Conservation (phyloP, 2,888 invertebrate genomes). For the Rhyacophila evoluta region DNA sequence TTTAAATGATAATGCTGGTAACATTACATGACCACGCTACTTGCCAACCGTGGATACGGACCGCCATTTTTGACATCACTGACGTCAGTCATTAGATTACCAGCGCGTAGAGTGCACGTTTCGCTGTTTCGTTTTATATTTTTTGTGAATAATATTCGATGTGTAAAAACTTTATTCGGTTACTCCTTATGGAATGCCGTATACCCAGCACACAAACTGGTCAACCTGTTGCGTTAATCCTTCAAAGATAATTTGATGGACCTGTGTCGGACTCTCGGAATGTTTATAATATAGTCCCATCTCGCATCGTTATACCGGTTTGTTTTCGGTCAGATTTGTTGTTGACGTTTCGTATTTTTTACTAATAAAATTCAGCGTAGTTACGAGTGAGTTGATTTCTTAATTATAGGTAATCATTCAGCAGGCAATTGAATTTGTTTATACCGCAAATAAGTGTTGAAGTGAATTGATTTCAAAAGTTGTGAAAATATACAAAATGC, state of each 20-base stretch:
- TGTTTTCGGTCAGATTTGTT: constrained; percentile 18
- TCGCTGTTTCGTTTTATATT: background rate
- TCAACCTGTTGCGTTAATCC: constrained; percentile 14
- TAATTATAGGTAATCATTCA: background rate
- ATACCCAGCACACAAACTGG: background rate
- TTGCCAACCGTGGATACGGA: background rate
- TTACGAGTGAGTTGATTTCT: constrained; percentile 9
- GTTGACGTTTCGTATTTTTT: constrained; percentile 33
- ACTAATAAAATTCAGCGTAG: background rate
- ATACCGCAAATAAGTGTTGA: background rate
- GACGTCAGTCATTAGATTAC: constrained; percentile 44
- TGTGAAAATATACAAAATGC: constrained; percentile 20
- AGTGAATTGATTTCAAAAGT: background rate
- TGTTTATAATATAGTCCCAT: constrained; percentile 27
- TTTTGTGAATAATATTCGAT: background rate
- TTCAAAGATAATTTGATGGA: background rate
- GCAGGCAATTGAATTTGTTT: background rate
- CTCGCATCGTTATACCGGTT: constrained; percentile 33
- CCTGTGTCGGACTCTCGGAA: constrained; percentile 28
- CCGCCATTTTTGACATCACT: too few species aligned
- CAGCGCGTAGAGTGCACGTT: constrained; percentile 33
- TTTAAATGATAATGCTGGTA: too few species aligned
- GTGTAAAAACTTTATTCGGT: background rate
- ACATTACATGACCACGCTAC: background rate
- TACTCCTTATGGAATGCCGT: background rate